These are phyloP conservation scores for Ernsta delagoae DNA, from an alignment of 2,888 invertebrate species.

Conservation along the genomic window DNA sequence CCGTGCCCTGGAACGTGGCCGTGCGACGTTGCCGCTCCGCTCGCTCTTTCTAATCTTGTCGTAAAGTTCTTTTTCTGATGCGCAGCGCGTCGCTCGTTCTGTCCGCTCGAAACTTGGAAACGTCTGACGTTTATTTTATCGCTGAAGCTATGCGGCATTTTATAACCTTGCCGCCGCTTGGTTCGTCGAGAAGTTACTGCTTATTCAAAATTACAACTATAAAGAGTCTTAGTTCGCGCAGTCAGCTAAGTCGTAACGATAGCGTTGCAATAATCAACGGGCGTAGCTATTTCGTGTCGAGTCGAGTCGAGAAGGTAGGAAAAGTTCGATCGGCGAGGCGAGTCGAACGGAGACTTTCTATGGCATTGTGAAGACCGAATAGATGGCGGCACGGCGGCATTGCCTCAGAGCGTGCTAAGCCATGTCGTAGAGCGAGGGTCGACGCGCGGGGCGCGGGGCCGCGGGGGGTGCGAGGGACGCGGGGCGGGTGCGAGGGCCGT, in stretches of 20 bases:
- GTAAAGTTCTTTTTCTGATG: slow-evolving; percentile 85
- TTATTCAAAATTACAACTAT: slow-evolving; percentile 74
- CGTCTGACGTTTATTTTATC: slow-evolving; percentile 82
- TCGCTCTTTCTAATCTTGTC: slow-evolving; percentile 85
- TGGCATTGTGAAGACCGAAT: slow-evolving; percentile 82
- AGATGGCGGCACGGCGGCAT: slow-evolving; percentile 75
- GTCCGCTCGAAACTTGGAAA: slow-evolving; percentile 80
- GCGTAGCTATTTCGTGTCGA: slow-evolving; percentile 30
- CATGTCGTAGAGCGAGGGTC: slow-evolving; percentile 66
- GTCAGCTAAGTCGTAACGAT: slow-evolving; percentile 37
- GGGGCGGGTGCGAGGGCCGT: slow-evolving; percentile 40
- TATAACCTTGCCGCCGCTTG: slow-evolving; percentile 69
- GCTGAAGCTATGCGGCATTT: slow-evolving; percentile 71
- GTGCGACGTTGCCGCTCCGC: slow-evolving; percentile 80
- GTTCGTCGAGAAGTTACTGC: slow-evolving; percentile 61
- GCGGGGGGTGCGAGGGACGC: slow-evolving; percentile 36
- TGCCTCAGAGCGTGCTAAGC: slow-evolving; percentile 77
- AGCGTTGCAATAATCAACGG: slow-evolving; percentile 39
- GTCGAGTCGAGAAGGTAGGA: slow-evolving; percentile 70
- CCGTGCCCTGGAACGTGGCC: slow-evolving; percentile 78
- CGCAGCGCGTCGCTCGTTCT: slow-evolving; percentile 80
- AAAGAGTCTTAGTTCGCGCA: slow-evolving; percentile 57
- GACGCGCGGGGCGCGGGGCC: slow-evolving; percentile 47
- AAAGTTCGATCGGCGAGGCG: slow-evolving; percentile 79
- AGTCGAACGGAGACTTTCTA: slow-evolving; percentile 80